phyloP scores from a whole-genome alignment of 2,113 vertebrate species.

The Triplophysa rosa region DNA sequence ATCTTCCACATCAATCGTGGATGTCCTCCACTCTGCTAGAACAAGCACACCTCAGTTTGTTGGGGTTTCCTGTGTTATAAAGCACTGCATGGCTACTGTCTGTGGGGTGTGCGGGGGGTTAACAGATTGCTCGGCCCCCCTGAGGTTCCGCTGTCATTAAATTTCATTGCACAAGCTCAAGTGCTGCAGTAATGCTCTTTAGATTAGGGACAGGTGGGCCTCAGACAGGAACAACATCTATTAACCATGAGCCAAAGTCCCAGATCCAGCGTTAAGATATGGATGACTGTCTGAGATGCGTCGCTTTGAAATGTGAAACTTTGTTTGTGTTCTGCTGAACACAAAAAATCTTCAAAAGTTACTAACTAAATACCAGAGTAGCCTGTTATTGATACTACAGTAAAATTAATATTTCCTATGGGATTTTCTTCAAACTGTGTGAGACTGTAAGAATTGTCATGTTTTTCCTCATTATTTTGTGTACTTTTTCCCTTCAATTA shows the following conservation, averaged over 20 bases:
- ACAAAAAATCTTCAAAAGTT: no score
- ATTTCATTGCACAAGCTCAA: slow-evolving; percentile 15
- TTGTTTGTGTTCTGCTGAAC: background rate
- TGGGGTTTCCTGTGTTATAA: slow-evolving; percentile 9
- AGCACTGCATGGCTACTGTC: slow-evolving; percentile 16
- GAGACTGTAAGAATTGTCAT: no score
- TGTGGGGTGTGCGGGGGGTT: background rate
- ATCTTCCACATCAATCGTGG: slow-evolving; percentile 4
- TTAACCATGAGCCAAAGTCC: slow-evolving; percentile 28
- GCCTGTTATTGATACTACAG: no score
- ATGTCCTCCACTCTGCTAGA: background rate
- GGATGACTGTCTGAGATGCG: slow-evolving; percentile 17
- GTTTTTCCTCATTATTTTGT: no score
- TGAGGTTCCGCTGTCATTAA: background rate
- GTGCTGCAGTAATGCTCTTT: background rate
- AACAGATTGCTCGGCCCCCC: slow-evolving; percentile 9
- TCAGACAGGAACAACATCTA: background rate
- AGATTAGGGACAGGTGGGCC: slow-evolving; percentile 10
- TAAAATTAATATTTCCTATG: no score
- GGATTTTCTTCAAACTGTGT: no score
- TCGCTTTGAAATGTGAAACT: background rate
- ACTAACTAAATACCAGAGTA: no score
- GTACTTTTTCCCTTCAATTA: no score
- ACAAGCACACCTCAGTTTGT: slow-evolving; percentile 16
- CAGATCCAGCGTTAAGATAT: slow-evolving; percentile 1